A percentile compares a stretch with the other conserved stretches of the same genome.
phyloP scores from a whole-genome alignment of 2,888 invertebrate species.

The Eumacrocentrus americanus region DNA sequence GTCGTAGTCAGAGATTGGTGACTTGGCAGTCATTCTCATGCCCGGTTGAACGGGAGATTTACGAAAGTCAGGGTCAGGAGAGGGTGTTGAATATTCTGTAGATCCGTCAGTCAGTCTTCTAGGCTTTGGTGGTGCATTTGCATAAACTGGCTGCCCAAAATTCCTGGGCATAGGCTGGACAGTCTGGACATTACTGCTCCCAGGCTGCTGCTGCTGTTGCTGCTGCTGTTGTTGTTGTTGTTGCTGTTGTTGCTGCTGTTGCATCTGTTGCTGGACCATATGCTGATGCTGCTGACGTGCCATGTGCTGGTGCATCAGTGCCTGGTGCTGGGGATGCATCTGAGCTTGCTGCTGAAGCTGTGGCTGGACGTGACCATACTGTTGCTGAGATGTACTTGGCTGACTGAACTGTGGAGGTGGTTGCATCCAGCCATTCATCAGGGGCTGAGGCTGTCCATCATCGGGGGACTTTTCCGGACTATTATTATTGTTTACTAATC shows the following conservation, averaged over 20 bases:
- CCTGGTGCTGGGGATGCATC: conserved; percentile 39
- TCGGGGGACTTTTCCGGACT: conserved; percentile 33
- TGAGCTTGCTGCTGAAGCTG: conserved; percentile 24
- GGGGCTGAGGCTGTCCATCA: conserved; percentile 41
- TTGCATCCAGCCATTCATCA: conserved; percentile 52
- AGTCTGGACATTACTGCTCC: conserved; percentile 47
- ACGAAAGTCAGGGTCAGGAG: conserved; percentile 57
- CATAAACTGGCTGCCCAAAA: conserved; percentile 77
- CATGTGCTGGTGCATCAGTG: conserved; percentile 40
- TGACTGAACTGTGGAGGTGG: conserved; percentile 46
- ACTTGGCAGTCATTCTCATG: conserved; percentile 46
- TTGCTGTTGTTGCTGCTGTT: conserved; percentile 8
- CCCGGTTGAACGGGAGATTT: conserved; percentile 49
- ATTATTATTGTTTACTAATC: conserved; percentile 32
- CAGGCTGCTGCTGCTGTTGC: conserved; percentile 50
- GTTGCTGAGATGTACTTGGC: conserved; percentile 39
- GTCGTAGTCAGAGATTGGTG: conserved; percentile 50
- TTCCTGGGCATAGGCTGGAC: conserved; percentile 58
- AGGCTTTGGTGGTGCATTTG: conserved; percentile 89
- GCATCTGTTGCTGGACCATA: conserved; percentile 25
- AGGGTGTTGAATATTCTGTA: conserved; percentile 71
- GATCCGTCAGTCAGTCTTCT: conserved; percentile 77
- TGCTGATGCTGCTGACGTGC: conserved; percentile 31
- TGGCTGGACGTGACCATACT: conserved; percentile 30
- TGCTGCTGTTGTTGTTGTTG: conserved; percentile 38